Base-by-base conservation (phyloP, 2,888 invertebrate genomes). In the Nasonovia ribisnigri region DNA sequence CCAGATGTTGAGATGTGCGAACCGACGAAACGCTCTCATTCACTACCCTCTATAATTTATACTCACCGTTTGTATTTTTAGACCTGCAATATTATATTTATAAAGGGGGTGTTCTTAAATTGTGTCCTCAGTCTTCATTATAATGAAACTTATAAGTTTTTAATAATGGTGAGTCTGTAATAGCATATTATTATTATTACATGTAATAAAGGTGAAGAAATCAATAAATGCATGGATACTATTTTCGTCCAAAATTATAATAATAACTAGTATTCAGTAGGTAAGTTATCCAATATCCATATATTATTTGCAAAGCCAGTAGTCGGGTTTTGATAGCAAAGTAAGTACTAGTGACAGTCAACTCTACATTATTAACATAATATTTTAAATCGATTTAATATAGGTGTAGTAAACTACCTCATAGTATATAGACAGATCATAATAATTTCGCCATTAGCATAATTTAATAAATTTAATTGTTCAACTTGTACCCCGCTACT, bases 1-100 rank as follows among this genome's bases (percentile, higher is more conserved):
- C 54, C 54, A 84, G 84, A 88, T 91, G 91, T 91, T 11, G 43
- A 57, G 84, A 43, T 91, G 84, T 91, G 91, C 84, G 29, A 91
- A 84, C 91, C 36, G 4, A 84, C 11, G 20, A 29, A 54, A 29
- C 11, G 84, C 24, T 42, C 48, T 20, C 16, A 20, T 57, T 42
- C n/a, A 54, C 42, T n/a, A 91, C 84, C 84, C 84, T 84, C 42
- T 16, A 42, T 42, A 42, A 6, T 87, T 43, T 48, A 11, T n/a
- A 84, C 51, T 51, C 29, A 29, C 26, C 42, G 16, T 51, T 48
- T 1, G 36, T 90, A 90, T 90, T 90, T 90, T 77, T 90, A 77
- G 48, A 84, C 84, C 1, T 11, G 46, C 42, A 29, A 48, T 51
- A 87, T 46, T 36, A 42, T 57, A 89, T 57, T 26, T 26, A 8